These are phyloP conservation scores for Drosophila persimilis DNA, from an alignment of 1,140 invertebrate species.

Conservation along the genomic window DNA sequence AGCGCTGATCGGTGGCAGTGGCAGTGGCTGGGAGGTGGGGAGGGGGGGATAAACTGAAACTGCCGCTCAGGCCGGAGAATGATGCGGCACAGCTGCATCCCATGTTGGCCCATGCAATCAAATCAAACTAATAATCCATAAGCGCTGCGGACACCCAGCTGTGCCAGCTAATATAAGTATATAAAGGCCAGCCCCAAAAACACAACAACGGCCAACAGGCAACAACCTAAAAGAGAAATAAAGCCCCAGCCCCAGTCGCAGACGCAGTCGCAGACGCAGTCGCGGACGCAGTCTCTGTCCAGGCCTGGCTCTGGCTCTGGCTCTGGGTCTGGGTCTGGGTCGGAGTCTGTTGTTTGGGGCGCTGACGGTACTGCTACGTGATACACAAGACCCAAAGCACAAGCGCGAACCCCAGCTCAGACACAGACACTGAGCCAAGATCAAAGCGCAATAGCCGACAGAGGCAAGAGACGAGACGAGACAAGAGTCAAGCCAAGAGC, in stretches of 20 bases:
- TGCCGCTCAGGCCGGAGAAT: slow-evolving; percentile 41
- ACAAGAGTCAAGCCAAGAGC: slow-evolving; percentile 36
- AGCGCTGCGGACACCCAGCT: slow-evolving; percentile 71
- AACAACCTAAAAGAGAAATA: slow-evolving; percentile 35
- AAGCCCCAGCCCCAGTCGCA: slow-evolving; percentile 10
- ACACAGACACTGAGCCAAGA: slow-evolving; percentile 66
- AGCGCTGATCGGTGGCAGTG: slow-evolving; percentile 1
- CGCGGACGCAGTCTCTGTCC: slow-evolving; percentile 2
- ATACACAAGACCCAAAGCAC: slow-evolving; percentile 53
- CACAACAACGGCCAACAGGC: slow-evolving; percentile 17
- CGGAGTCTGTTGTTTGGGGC: slow-evolving; percentile 56
- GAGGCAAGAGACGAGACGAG: slow-evolving; percentile 15
- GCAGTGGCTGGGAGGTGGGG: neutral
- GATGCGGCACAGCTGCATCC: slow-evolving; percentile 56
- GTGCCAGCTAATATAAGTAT: slow-evolving; percentile 74
- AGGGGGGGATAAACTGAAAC: slow-evolving; percentile 28
- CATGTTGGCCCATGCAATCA: slow-evolving; percentile 57
- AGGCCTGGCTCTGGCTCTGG: neutral
- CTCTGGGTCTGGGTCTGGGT: neutral
- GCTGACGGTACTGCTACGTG: slow-evolving; percentile 68
- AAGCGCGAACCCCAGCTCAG: slow-evolving; percentile 10
- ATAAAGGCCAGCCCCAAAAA: slow-evolving; percentile 65
- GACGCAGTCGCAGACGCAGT: neutral
- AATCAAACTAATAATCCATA: slow-evolving; percentile 82
- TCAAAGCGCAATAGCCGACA: slow-evolving; percentile 74